Conservation (phyloP, 2,113 vertebrate species). For the Romanogobio albipinnatus region DNA sequence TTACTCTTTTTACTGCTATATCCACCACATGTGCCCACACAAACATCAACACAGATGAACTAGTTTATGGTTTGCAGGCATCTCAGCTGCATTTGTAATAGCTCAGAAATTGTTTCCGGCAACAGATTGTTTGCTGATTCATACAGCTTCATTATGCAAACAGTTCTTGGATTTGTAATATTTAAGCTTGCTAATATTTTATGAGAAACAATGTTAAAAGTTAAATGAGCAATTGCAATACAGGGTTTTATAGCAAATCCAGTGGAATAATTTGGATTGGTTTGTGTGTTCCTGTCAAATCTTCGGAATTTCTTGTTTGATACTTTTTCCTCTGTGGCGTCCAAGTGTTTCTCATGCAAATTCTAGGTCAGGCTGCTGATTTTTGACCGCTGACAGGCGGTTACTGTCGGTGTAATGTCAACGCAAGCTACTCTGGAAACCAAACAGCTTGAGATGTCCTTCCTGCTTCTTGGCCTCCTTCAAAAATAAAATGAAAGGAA, state of each 20-base stretch:
- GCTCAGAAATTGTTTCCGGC: slow-evolving; percentile 30
- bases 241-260: background rate
- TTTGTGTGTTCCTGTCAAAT: slow-evolving; percentile 27
- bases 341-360: slow-evolving; percentile 56
- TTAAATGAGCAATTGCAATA: background rate
- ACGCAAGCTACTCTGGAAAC: slow-evolving; percentile 25
- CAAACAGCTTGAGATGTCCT: slow-evolving; percentile 25
- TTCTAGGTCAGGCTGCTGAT: slow-evolving; percentile 45
- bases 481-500: slow-evolving; percentile 29
- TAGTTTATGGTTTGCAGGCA: background rate
- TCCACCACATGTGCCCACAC: background rate
- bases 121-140: slow-evolving; percentile 54
- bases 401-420: slow-evolving; percentile 49
- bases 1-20: background rate
- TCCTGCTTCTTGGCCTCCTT: slow-evolving; percentile 35
- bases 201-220: background rate
- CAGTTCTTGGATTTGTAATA: slow-evolving; percentile 23
- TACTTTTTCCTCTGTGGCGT: slow-evolving; percentile 25
- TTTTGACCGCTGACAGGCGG: background rate
- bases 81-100: slow-evolving; percentile 45
- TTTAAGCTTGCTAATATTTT: slow-evolving; percentile 34
- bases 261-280: slow-evolving; percentile 2
- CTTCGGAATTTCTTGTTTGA: slow-evolving; percentile 44
- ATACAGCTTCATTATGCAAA: slow-evolving; percentile 36
- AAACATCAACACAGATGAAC: slow-evolving; percentile 21